Conservation (phyloP, 2,113 vertebrate species). For the Chionomys nivalis region DNA sequence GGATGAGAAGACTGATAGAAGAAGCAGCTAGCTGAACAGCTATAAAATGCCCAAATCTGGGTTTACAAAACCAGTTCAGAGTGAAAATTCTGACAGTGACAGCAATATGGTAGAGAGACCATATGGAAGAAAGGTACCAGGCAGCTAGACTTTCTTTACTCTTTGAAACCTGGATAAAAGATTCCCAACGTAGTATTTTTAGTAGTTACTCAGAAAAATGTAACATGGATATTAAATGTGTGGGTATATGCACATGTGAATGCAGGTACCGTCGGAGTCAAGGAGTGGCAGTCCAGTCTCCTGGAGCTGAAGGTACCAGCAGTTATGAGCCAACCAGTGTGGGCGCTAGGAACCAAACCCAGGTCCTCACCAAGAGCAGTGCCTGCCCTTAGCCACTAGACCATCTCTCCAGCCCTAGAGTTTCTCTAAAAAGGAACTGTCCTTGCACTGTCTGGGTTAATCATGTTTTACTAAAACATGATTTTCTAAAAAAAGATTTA, state of each 20-base stretch:
- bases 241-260: neutral
- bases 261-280: neutral
- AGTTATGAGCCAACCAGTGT: neutral
- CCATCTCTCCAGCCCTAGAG: neutral
- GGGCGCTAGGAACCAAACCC: neutral
- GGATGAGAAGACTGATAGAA: constrained; percentile 91
- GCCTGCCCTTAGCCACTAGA: neutral
- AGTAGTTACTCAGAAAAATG: constrained; percentile 27
- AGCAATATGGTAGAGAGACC: constrained; percentile 98
- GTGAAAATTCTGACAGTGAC: constrained; percentile 94
- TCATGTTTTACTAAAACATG: neutral
- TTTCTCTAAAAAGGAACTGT: neutral
- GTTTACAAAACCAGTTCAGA: constrained; percentile 88
- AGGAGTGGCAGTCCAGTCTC: neutral
- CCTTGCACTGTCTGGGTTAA: neutral
- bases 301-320: neutral
- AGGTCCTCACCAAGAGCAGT: too few species aligned
- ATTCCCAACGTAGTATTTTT: constrained; percentile 7
- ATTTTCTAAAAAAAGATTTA: neutral
- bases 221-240: neutral
- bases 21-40: constrained; percentile 93
- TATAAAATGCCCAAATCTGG: constrained; percentile 99
- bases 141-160: constrained; percentile 11
- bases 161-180: constrained; percentile 8
- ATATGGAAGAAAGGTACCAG: constrained; percentile 95